Conservation (phyloP, 2,888 invertebrate species). For the Stenoptilia bipunctidactyla region DNA sequence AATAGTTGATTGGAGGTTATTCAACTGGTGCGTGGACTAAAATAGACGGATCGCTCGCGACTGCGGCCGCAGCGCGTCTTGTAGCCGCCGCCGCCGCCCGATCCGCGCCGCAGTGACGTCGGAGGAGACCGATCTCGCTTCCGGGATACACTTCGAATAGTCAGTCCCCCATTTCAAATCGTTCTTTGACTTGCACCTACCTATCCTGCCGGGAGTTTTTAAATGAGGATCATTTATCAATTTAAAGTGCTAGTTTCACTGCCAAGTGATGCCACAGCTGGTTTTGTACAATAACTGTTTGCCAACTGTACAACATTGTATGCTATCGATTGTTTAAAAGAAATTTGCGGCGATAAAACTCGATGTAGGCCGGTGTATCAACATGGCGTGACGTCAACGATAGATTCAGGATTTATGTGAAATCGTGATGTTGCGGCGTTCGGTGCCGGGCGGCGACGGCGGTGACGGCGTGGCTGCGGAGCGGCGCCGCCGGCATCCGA, state of each 20-base stretch:
- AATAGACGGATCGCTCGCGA: conserved; percentile 54
- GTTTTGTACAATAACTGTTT: no score
- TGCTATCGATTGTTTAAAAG: conserved; percentile 13
- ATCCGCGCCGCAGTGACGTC: conserved; percentile 25
- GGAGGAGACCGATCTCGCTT: conserved; percentile 31
- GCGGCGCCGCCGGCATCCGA: conserved; percentile 7
- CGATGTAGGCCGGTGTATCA: conserved; percentile 27
- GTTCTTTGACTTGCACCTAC: background rate
- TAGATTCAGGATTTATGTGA: conserved; percentile 34
- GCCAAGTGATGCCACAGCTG: no score
- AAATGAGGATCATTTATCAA: no score
- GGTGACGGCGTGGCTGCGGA: conserved; percentile 28
- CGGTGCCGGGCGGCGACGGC: conserved; percentile 38
- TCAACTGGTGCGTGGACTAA: conserved; percentile 61
- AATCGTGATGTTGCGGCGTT: conserved; percentile 30
- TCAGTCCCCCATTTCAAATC: conserved; percentile 17
- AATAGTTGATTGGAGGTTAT: conserved; percentile 71
- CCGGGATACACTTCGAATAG: conserved; percentile 44
- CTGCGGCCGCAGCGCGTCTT: conserved; percentile 28
- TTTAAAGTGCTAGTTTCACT: no score
- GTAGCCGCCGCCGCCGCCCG: no score
- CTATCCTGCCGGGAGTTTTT: background rate
- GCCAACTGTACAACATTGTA: no score
- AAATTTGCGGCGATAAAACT: conserved; percentile 25
- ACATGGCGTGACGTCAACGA: conserved; percentile 29